phyloP scores from a whole-genome alignment of 2,797 vertebrate species.

The Hozukius guyotensis region DNA sequence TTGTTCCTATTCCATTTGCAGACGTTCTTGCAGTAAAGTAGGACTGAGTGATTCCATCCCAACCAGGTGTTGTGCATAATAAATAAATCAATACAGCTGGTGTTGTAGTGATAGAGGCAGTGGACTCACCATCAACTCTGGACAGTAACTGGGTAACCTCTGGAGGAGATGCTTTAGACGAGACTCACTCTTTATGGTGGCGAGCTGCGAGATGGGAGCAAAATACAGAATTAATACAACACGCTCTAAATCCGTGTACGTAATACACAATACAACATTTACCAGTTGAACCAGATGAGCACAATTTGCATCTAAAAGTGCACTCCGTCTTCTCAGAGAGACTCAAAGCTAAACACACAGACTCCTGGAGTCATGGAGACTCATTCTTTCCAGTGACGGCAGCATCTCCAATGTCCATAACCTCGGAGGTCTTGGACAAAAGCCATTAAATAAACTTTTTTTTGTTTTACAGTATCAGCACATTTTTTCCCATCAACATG shows the following conservation, averaged over 20 bases:
- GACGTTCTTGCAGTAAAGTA: background rate
- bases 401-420: too few relatives aligned
- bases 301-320: background rate
- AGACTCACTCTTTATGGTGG: constrained; percentile 97
- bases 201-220: constrained; percentile 82
- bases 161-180: constrained; percentile 94
- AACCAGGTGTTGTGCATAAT: background rate
- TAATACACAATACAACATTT: background rate
- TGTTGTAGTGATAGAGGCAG: background rate
- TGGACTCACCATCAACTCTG: constrained; percentile 92
- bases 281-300: background rate
- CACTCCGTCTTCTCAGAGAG: background rate
- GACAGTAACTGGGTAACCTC: constrained; percentile 94
- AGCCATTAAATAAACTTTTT: too few relatives aligned
- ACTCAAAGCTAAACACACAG: background rate
- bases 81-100: background rate
- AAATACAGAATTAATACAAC: background rate
- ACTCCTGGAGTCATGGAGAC: background rate
- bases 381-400: too few relatives aligned
- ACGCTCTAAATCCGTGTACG: background rate
- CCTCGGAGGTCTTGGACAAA: too few relatives aligned
- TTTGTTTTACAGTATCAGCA: too few relatives aligned
- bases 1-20: background rate
- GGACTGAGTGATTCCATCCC: background rate
- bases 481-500: too few relatives aligned